Evolutionary conservation across 2,797 vertebrate species (phyloP).

Genomic region (Aselliscus stoliczkanus): DNA sequence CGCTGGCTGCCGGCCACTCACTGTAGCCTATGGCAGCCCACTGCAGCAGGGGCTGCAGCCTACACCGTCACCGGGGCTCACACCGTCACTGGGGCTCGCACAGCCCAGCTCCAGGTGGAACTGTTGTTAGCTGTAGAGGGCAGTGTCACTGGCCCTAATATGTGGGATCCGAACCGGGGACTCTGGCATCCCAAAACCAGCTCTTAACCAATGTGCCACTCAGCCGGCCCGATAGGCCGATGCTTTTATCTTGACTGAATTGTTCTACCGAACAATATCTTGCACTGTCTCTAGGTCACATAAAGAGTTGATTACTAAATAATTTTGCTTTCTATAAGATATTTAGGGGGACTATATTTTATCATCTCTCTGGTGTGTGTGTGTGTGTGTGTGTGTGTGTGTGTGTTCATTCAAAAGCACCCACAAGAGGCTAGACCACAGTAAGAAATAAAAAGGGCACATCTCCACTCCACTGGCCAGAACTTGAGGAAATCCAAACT

Average conservation of each 20-base stretch:
- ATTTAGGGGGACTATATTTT: neutral
- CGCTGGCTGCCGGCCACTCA: too few relatives aligned
- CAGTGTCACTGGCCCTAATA: too few relatives aligned
- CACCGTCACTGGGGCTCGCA: too few relatives aligned
- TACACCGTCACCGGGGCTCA: too few relatives aligned
- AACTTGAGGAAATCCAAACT: neutral
- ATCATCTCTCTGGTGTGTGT: neutral
- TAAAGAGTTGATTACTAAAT: neutral
- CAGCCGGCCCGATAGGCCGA: too few relatives aligned
- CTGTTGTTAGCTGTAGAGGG: too few relatives aligned
- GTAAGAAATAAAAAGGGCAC: neutral
- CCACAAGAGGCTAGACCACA: neutral
- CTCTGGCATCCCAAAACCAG: too few relatives aligned
- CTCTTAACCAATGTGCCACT: too few relatives aligned
- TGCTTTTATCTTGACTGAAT: neutral
- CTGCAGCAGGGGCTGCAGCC: too few relatives aligned
- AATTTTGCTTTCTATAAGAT: slow-evolving; percentile 9
- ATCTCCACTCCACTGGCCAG: neutral
- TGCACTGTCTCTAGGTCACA: neutral
- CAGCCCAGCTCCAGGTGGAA: too few relatives aligned
- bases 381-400: neutral
- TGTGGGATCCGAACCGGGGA: too few relatives aligned
- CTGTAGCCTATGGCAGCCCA: too few relatives aligned
- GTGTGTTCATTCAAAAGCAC: neutral
- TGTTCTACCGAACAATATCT: neutral